phyloP scores from a whole-genome alignment of 2,888 invertebrate species.

The Harpagoxenus sublaevis region DNA sequence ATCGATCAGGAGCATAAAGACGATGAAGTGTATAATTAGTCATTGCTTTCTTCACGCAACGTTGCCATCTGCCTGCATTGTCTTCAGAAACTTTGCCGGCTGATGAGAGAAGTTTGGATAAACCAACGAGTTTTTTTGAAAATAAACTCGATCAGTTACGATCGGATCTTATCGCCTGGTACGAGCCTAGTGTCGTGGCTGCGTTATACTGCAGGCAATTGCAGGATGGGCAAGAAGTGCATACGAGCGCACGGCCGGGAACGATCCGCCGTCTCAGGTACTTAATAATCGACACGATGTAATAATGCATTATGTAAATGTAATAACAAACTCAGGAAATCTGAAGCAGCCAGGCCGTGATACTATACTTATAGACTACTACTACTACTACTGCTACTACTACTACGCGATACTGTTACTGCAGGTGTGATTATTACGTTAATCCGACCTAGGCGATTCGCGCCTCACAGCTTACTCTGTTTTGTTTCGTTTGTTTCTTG shows the following conservation, averaged over 20 bases:
- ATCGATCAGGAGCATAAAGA: not conserved
- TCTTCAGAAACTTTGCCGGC: not conserved
- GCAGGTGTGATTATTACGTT: constrained; percentile 71
- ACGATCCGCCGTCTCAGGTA: constrained; percentile 78
- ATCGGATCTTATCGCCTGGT: not conserved
- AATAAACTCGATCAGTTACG: not conserved
- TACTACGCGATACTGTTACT: constrained; percentile 67
- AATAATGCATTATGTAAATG: constrained; percentile 80
- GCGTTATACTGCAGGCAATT: not conserved
- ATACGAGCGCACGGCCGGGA: constrained; percentile 55
- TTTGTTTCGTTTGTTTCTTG: constrained; percentile 79
- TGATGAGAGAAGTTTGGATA: not conserved
- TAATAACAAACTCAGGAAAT: constrained; percentile 86
- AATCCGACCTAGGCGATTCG: constrained; percentile 58
- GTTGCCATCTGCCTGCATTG: not conserved
- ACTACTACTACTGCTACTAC: constrained; percentile 74
- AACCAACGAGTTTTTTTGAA: not conserved
- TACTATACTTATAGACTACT: constrained; percentile 84
- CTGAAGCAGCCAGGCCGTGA: constrained; percentile 86
- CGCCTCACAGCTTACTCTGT: constrained; percentile 72
- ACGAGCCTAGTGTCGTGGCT: not conserved
- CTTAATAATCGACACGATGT: constrained; percentile 77
- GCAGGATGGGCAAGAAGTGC: not conserved
- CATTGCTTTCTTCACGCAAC: not conserved
- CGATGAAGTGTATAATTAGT: not conserved